Conservation (phyloP, 2,797 vertebrate species). For the Peromyscus eremicus region DNA sequence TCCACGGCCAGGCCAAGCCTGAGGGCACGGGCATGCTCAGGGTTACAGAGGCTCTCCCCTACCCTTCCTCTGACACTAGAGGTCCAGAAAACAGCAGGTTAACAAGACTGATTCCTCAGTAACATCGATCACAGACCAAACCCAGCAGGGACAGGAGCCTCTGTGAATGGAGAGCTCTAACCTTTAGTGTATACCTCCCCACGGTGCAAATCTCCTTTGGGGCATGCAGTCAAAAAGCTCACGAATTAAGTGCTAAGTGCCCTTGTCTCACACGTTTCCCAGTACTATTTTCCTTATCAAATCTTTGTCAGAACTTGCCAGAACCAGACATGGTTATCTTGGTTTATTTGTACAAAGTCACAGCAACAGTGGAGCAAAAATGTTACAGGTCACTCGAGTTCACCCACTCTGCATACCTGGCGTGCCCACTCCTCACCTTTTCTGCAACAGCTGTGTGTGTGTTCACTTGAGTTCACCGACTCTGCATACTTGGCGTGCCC, state of each 20-base stretch:
- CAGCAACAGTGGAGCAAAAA: constrained; percentile 47
- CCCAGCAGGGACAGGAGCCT: not conserved
- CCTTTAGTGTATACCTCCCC: not conserved
- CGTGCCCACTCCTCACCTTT: not conserved
- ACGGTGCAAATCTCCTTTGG: not conserved
- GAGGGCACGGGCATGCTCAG: not conserved
- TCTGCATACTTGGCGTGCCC: not conserved
- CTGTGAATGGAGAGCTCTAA: not conserved
- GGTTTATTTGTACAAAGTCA: constrained; percentile 70
- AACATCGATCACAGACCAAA: not conserved
- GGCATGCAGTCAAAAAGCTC: not conserved
- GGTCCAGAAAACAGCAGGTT: not conserved
- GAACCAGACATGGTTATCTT: constrained; percentile 60
- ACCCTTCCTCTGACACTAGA: not conserved
- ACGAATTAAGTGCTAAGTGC: constrained; percentile 30
- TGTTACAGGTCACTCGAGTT: constrained; percentile 52
- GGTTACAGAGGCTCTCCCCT: not conserved
- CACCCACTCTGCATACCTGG: constrained; percentile 7
- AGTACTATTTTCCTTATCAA: constrained; percentile 43
- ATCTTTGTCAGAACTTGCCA: constrained; percentile 48
- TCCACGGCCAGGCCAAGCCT: not conserved
- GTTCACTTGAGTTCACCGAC: constrained; percentile 34
- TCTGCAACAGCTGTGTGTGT: not conserved
- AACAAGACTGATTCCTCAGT: constrained; percentile 5
- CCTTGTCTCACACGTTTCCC: constrained; percentile 40